These are phyloP conservation scores for Nesometra sesokonis DNA, from an alignment of 35 echinoderm and acorn worm species.

Conservation along the genomic window DNA sequence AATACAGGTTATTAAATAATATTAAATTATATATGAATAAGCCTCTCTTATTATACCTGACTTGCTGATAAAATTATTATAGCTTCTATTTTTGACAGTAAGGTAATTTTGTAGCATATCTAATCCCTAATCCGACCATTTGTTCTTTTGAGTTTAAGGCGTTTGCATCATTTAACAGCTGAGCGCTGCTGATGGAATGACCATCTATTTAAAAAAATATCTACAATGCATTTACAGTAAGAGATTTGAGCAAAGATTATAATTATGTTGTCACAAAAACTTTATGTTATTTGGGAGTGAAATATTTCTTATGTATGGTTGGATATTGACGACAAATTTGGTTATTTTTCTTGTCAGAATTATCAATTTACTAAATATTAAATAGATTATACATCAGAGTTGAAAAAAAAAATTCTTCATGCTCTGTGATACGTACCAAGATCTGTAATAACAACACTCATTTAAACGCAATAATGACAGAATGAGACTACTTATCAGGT, in stretches of 20 bases:
- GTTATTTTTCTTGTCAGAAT: too few relatives aligned
- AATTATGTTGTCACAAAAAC: not conserved
- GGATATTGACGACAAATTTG: too few relatives aligned
- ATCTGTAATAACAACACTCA: not conserved
- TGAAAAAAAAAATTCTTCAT: not conserved
- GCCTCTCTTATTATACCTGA: too few relatives aligned
- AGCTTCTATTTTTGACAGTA: too few relatives aligned
- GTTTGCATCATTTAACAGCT: not conserved
- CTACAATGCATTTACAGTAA: not conserved
- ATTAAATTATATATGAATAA: too few relatives aligned
- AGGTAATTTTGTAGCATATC: too few relatives aligned
- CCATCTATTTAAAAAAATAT: not conserved
- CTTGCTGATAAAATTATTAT: too few relatives aligned
- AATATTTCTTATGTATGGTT: too few relatives aligned
- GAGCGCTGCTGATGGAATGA: not conserved
- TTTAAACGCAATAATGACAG: not conserved
- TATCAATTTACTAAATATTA: too few relatives aligned
- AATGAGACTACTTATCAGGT: not conserved
- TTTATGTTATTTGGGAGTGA: not conserved
- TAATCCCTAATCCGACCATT: too few relatives aligned
- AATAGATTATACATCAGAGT: too few relatives aligned
- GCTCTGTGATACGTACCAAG: not conserved
- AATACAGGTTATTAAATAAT: too few relatives aligned
- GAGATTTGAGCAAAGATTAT: not conserved
- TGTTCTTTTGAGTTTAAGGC: not conserved